These are phyloP conservation scores for Muntiacus reevesi DNA, from an alignment of 2,113 vertebrate genomes.

Conservation along the genomic window DNA sequence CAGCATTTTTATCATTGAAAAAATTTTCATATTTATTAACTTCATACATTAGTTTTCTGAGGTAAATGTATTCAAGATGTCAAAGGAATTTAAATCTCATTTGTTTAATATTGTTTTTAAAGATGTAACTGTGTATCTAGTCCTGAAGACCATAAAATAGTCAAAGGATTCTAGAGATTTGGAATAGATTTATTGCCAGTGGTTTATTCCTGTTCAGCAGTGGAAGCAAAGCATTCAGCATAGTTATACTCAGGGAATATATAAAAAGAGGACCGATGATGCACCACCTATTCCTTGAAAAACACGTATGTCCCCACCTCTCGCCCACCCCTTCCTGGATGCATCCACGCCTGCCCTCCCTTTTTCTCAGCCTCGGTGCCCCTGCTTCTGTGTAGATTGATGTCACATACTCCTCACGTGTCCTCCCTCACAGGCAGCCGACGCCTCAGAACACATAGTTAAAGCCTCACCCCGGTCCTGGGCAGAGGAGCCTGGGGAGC, in stretches of 20 bases:
- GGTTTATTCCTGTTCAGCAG: neutral
- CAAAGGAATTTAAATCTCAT: neutral
- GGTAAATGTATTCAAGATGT: constrained; percentile 4
- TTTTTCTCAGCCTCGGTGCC: neutral
- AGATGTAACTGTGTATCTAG: neutral
- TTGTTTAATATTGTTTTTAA: constrained; percentile 26
- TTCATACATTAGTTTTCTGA: constrained; percentile 22
- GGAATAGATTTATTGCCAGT: neutral
- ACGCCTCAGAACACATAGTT: neutral
- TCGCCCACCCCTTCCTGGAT: neutral
- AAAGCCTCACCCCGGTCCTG: neutral
- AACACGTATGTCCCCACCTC: neutral
- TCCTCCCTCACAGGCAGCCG: neutral
- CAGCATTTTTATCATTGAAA: neutral
- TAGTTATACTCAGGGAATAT: neutral
- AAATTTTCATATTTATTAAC: constrained; percentile 14
- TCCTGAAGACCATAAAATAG: neutral
- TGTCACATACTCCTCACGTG: neutral
- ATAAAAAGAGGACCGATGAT: neutral
- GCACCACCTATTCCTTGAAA: neutral
- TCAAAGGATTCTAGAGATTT: neutral
- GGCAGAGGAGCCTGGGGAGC: neutral
- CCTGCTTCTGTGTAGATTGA: neutral
- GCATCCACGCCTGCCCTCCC: neutral
- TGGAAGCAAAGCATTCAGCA: neutral